phyloP scores from a whole-genome alignment of 2,888 invertebrate species.

The Noctua fimbriata region DNA sequence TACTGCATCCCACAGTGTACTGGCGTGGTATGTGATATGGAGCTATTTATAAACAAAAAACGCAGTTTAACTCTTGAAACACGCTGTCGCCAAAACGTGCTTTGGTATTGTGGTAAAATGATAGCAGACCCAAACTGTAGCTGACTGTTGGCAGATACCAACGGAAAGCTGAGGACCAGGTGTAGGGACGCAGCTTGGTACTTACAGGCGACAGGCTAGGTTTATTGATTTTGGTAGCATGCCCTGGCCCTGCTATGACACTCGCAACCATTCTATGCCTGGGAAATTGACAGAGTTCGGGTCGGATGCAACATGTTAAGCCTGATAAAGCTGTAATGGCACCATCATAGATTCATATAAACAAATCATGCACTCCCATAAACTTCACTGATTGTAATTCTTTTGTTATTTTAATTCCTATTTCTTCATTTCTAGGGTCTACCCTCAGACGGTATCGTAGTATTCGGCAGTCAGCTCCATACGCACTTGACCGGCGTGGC shows the following conservation, averaged over 20 bases:
- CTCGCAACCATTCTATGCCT: background rate
- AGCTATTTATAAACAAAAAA: background rate
- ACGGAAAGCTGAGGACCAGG: background rate
- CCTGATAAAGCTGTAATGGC: background rate
- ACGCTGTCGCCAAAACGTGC: background rate
- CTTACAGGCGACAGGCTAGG: background rate
- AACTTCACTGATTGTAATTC: background rate
- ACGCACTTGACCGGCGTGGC: conserved; percentile 97
- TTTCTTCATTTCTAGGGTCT: conserved; percentile 90
- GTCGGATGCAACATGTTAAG: background rate
- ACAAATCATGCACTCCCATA: no score
- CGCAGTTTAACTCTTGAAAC: background rate
- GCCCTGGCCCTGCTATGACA: background rate
- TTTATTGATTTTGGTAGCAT: background rate
- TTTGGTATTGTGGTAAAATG: background rate
- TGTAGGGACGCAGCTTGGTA: background rate
- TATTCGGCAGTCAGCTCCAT: conserved; percentile 99
- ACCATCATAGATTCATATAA: background rate
- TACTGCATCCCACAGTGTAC: conserved; percentile 98
- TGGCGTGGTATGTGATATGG: conserved; percentile 91
- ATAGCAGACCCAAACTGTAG: background rate
- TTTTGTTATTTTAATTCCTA: background rate
- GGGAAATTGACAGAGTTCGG: background rate
- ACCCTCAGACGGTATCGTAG: conserved; percentile 95
- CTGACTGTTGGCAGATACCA: background rate